Evolutionary conservation across 1,140 invertebrate species (phyloP).

Genomic region (Sweltsa coloradensis): DNA sequence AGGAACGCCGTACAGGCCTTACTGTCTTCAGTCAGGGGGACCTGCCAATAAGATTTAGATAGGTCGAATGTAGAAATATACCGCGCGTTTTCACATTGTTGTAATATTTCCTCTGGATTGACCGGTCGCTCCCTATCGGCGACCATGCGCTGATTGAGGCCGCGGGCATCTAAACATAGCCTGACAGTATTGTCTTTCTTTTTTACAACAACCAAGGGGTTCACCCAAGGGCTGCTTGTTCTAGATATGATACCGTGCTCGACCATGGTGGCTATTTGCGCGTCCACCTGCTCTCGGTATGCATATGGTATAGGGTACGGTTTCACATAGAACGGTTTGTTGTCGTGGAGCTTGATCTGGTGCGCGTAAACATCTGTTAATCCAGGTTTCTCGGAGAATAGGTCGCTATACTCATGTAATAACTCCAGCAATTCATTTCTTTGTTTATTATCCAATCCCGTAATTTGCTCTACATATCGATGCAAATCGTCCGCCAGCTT

Average conservation of each 20-base stretch:
- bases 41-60: slow-evolving; percentile 27
- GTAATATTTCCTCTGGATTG: slow-evolving; percentile 14
- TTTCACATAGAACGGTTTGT: slow-evolving; percentile 8
- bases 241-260: slow-evolving; percentile 17
- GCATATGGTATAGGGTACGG: slow-evolving; percentile 17
- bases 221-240: slow-evolving; percentile 22
- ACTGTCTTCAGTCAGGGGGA: slow-evolving; percentile 20
- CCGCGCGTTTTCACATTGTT: slow-evolving; percentile 17
- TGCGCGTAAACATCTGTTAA: slow-evolving; percentile 1
- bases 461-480: neutral
- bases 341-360: neutral
- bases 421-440: neutral
- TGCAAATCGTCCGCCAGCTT: neutral
- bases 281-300: slow-evolving; percentile 10
- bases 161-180: slow-evolving; percentile 24
- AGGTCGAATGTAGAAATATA: slow-evolving; percentile 24
- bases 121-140: slow-evolving; percentile 8
- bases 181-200: slow-evolving; percentile 22
- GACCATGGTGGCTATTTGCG: slow-evolving; percentile 18
- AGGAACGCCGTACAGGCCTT: slow-evolving; percentile 25
- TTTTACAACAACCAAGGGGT: slow-evolving; percentile 22
- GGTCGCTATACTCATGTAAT: neutral
- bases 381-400: neutral
- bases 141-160: slow-evolving; percentile 24
- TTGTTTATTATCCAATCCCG: neutral